phyloP scores from a whole-genome alignment of 1,140 invertebrate species.

The Drosophila pachea region DNA sequence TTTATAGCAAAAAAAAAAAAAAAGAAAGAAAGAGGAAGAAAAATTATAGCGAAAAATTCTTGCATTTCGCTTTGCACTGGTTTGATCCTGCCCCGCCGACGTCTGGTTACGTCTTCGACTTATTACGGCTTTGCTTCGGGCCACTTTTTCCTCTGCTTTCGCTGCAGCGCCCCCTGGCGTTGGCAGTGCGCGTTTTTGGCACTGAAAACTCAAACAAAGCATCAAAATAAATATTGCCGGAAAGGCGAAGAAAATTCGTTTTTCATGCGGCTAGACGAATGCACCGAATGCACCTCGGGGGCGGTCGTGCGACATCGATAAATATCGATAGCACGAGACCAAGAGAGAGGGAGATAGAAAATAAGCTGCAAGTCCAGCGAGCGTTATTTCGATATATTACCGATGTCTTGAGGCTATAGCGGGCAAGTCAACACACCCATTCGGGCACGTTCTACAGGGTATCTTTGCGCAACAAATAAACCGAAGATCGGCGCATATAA shows the following conservation, averaged over 20 bases:
- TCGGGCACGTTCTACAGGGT: background rate
- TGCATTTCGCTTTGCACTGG: too few relatives aligned
- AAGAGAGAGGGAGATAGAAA: too few relatives aligned
- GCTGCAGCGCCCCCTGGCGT: constrained; percentile 41
- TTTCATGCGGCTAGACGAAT: background rate
- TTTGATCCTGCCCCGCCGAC: background rate
- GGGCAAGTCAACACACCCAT: background rate
- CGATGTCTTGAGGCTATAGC: too few relatives aligned
- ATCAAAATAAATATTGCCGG: constrained; percentile 19
- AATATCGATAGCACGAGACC: background rate
- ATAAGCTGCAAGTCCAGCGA: too few relatives aligned
- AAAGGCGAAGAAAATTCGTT: constrained; percentile 1
- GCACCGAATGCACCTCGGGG: background rate
- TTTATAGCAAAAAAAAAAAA: too few relatives aligned
- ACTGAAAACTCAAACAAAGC: constrained; percentile 35
- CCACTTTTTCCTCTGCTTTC: background rate
- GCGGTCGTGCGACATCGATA: background rate
- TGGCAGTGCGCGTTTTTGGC: constrained; percentile 32
- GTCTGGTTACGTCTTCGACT: constrained; percentile 36
- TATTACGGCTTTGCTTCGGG: constrained; percentile 21
- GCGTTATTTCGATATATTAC: too few relatives aligned
- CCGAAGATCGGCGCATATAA: constrained; percentile 27
- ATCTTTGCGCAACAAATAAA: constrained; percentile 5
- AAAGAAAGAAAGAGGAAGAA: too few relatives aligned
- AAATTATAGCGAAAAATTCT: too few relatives aligned